Evolutionary conservation across 2,113 vertebrate species (phyloP).

Genomic region (Anguilla japonica): DNA sequence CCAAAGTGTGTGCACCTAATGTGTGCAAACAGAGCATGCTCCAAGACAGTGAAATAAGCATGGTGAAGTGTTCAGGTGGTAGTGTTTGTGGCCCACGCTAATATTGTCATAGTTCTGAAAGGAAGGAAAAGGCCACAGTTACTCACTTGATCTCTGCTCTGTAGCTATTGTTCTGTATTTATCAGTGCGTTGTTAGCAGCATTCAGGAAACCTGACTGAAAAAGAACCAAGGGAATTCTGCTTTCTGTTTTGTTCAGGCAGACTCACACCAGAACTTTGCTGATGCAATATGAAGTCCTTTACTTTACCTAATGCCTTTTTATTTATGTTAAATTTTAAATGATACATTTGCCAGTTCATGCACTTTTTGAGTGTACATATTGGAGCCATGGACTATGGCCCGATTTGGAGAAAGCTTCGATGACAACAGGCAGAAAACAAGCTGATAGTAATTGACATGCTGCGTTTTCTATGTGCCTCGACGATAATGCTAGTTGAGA

Average conservation of each 20-base stretch:
- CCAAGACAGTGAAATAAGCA: background rate
- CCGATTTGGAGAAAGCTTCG: background rate
- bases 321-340: background rate
- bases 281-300: background rate
- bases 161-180: background rate
- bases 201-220: slow-evolving; percentile 21
- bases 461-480: background rate
- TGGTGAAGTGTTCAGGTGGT: background rate
- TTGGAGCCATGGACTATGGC: background rate
- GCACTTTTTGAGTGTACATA: background rate
- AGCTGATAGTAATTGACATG: background rate
- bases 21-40: background rate
- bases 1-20: background rate
- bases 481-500: background rate
- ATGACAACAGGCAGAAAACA: background rate
- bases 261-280: background rate
- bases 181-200: background rate
- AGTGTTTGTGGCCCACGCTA: background rate
- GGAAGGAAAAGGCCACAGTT: background rate
- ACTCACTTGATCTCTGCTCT: background rate
- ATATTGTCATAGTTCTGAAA: background rate
- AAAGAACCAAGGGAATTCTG: background rate
- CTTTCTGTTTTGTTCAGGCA: background rate
- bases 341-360: background rate
- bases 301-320: background rate